Evolutionary conservation across 2,797 vertebrate species (phyloP), one percentile per base, ranked within the genome.

Genomic region (Gambusia yucatana): DNA sequence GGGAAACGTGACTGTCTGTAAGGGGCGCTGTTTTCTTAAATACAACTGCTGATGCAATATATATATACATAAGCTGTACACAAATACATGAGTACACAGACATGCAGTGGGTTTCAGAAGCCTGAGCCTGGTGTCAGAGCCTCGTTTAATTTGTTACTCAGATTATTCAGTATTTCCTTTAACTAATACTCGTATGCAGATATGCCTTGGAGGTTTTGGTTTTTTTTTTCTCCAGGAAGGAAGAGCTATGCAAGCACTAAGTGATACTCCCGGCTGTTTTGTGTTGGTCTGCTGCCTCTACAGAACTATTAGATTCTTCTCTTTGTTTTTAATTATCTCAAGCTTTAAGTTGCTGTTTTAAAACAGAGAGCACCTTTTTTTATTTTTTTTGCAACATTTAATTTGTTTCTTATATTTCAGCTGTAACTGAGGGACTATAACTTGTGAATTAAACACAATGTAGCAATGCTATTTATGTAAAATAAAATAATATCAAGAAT

Each of bases 1-100:
- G 9, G 8, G 63, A 39, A 13, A n/a, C 73, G 44, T 50, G 77
- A 43, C 83, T 25, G 63, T 41, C 36, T 78, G 50, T 86, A 16
- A 72, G 25, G 59, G 13, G 67, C 25, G 81, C 48, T 22, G 4
- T 81, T 30, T 83, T 79, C 17, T 81, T 83, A 14, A 72, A 52
- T 87, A 81, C 39, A 65, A 67, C 69, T 33, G 67, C 59, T 83
- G 89, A 86, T 84, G 78, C 79, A 90, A 90, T 93, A 92, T 94
- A 90, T 93, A 92, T 94, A 95, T 95, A 92, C 93, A 94, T 93
- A 77, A 82, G 84, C 87, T 94, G 88, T 83, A 90, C 94, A 93
- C 94, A 95, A 85, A 93, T 94, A 93, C 92, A 94, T 91, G 82
- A 84, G 90, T 89, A 91, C 92, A 91, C 92, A 93, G 86, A 90